These are phyloP conservation scores for Drosophila lowei DNA, from an alignment of 1,140 invertebrate species.

Conservation along the genomic window DNA sequence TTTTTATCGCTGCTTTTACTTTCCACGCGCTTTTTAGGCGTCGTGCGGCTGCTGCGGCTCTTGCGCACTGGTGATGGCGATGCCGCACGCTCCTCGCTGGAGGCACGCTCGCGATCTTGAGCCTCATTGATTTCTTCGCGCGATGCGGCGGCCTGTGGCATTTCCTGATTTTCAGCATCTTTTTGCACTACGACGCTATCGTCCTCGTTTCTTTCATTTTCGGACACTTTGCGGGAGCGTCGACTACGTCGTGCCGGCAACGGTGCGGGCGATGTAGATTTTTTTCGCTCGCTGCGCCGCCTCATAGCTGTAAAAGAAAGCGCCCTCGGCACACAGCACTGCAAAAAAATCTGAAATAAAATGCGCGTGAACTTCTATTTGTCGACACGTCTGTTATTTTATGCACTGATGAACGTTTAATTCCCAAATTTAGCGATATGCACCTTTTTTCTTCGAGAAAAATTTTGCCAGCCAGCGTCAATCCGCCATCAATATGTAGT, in stretches of 20 bases:
- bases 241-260: slow-evolving; percentile 70
- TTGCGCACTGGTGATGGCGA: slow-evolving; percentile 64
- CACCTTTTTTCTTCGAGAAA: slow-evolving; percentile 50
- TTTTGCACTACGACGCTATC: slow-evolving; percentile 46
- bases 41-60: slow-evolving; percentile 60
- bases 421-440: slow-evolving; percentile 16
- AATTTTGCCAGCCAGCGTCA: slow-evolving; percentile 64
- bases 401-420: slow-evolving; percentile 18
- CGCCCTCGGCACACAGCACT: slow-evolving; percentile 25
- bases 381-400: slow-evolving; percentile 17
- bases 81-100: slow-evolving; percentile 60
- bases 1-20: slow-evolving; percentile 49
- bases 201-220: slow-evolving; percentile 64
- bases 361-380: slow-evolving; percentile 33
- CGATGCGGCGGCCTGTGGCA: slow-evolving; percentile 12
- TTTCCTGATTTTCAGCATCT: slow-evolving; percentile 32
- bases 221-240: slow-evolving; percentile 60
- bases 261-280: slow-evolving; percentile 73
- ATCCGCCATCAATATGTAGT: slow-evolving; percentile 72
- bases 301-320: slow-evolving; percentile 64
- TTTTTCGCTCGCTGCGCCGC: slow-evolving; percentile 79
- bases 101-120: slow-evolving; percentile 35
- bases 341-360: slow-evolving; percentile 53
- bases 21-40: slow-evolving; percentile 62
- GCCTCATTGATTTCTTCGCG: slow-evolving; percentile 58